Conservation (phyloP, 2,113 vertebrate species). For the Nematolebias whitei region DNA sequence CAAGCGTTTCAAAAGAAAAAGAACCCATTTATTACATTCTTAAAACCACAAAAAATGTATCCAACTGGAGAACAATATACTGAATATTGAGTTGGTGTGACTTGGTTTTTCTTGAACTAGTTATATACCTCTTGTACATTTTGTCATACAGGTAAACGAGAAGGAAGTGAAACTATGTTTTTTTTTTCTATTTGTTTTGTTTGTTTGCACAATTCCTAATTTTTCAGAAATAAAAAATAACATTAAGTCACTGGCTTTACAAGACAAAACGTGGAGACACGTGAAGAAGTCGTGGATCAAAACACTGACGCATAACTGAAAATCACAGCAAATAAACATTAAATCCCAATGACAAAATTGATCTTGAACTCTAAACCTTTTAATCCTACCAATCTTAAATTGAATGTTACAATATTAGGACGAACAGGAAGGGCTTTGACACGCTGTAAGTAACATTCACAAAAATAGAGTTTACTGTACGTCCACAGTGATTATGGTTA, state of each 20-base stretch:
- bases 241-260: conserved; percentile 87
- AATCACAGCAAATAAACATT: conserved; percentile 75
- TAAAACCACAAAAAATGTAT: conserved; percentile 80
- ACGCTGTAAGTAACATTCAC: conserved; percentile 83
- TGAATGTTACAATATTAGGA: conserved; percentile 74
- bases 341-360: conserved; percentile 64
- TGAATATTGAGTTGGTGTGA: conserved; percentile 64
- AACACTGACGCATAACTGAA: conserved; percentile 67
- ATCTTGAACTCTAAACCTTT: conserved; percentile 56
- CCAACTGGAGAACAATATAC: conserved; percentile 77
- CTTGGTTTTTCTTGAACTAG: conserved; percentile 73
- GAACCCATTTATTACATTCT: conserved; percentile 84
- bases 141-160: conserved; percentile 67
- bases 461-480: conserved; percentile 74
- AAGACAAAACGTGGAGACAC: conserved; percentile 77
- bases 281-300: conserved; percentile 65
- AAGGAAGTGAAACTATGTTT: conserved; percentile 57
- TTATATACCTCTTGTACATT: conserved; percentile 78
- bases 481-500: conserved; percentile 82
- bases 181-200: no score
- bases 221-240: conserved; percentile 75
- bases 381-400: conserved; percentile 67
- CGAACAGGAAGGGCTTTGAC: conserved; percentile 74
- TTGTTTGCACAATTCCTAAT: conserved; percentile 73
- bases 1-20: conserved; percentile 67